Evolutionary conservation across 2,888 invertebrate genomes (phyloP), one percentile per base, ranked within the genome.

Genomic region (Cryptocheilus praepositus): DNA sequence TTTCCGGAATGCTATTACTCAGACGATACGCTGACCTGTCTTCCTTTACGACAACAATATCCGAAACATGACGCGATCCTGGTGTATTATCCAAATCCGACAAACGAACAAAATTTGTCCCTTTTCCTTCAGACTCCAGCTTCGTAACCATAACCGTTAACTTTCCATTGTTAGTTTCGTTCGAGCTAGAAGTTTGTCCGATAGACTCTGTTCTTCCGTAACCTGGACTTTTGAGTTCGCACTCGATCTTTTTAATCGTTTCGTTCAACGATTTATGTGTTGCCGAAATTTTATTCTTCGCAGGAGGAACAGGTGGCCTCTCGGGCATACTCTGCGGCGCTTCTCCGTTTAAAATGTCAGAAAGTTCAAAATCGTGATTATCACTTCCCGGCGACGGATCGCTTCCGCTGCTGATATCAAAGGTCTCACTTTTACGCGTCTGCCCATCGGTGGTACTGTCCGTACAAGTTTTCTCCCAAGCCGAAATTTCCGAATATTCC

Each of bases 21-120:
- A 94, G 93, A 49, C 93, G 89, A 51, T 91, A 90, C 19, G 90
- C 84, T 69, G 67, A 81, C 83, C 77, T 85, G 73, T 73, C 88
- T 74, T 74, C 84, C 71, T 74, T 88, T 52, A 88, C 81, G 0
- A 57, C 52, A 43, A 71, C 44, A 1, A 65, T 44, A 0, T 83
- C 81, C 2, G 79, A 52, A 0, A 91, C 79, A 25, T 91, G 91
- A 55, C 90, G 88, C 62, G 91, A 91, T 45, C 89, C 89, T 7
- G 91, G 90, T 4, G 92, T 91, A 80, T 93, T 94, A 84, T 95
- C 95, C 86, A 96, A 90, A 85, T 96, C 95, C 0, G 95, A 95
- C 7, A 96, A 89, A 82, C 93, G 93, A 0, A 96, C 95, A 84
- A 94, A 94, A 62, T 90, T 89, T 22, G 89, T 89, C 22, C 90